These are phyloP conservation scores for Dasysyrphus albostriatus DNA, from an alignment of 2,888 invertebrate genomes.

Conservation along the genomic window DNA sequence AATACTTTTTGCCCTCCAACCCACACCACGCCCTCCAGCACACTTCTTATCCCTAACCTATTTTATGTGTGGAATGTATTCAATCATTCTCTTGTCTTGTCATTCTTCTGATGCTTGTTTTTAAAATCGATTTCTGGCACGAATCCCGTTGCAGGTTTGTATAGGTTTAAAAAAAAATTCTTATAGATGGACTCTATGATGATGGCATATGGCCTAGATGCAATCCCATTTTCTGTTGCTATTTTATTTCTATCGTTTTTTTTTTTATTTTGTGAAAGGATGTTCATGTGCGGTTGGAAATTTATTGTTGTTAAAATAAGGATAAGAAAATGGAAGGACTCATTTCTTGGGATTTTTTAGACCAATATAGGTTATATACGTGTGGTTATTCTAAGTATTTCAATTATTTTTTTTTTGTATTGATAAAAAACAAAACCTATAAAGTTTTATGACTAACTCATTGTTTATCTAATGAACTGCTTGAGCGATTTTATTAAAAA, in stretches of 20 bases:
- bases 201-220: conserved; percentile 43
- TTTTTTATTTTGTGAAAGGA: conserved; percentile 21
- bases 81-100: conserved; percentile 49
- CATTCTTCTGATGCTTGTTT: background rate
- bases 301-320: conserved; percentile 37
- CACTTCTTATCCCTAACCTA: background rate
- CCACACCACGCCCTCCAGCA: background rate
- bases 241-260: conserved; percentile 32
- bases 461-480: conserved; percentile 1
- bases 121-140: conserved; percentile 59
- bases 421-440: conserved; percentile 8
- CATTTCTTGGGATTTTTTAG: conserved; percentile 39
- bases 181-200: conserved; percentile 22
- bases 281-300: conserved; percentile 40
- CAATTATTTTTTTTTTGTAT: background rate
- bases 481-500: background rate
- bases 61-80: background rate
- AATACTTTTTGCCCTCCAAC: background rate
- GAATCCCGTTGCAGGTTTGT: conserved; percentile 37
- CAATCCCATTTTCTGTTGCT: conserved; percentile 9
- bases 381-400: conserved; percentile 36
- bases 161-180: background rate
- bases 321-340: conserved; percentile 11
- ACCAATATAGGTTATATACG: conserved; percentile 38
- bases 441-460: background rate